Evolutionary conservation across 1,140 invertebrate species (phyloP).

Genomic region (Amyelois transitella): DNA sequence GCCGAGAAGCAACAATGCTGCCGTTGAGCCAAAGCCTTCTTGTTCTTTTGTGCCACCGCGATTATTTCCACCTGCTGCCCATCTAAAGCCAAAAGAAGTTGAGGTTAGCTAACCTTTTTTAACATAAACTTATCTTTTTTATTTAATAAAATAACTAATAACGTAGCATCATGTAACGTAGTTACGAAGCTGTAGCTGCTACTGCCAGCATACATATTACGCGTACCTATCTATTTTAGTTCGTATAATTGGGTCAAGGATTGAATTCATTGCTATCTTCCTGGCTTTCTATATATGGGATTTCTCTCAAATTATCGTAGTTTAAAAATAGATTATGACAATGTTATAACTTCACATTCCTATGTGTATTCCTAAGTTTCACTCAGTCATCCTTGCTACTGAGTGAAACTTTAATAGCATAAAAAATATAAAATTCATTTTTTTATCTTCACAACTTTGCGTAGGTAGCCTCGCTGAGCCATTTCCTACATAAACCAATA

Average conservation of each 20-base stretch:
- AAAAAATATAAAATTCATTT: too few species aligned
- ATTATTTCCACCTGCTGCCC: slow-evolving; percentile 21
- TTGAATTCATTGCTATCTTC: slow-evolving; percentile 27
- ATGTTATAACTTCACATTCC: too few species aligned
- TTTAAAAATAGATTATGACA: too few species aligned
- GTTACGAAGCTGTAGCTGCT: slow-evolving; percentile 16
- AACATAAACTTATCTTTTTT: neutral
- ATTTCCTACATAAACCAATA: slow-evolving; percentile 3
- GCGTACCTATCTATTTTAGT: slow-evolving; percentile 61
- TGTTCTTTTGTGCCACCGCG: slow-evolving; percentile 43
- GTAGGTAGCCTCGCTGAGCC: neutral
- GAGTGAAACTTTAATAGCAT: too few species aligned
- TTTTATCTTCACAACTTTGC: neutral
- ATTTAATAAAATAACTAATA: too few species aligned
- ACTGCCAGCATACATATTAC: slow-evolving; percentile 36
- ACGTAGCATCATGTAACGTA: too few species aligned
- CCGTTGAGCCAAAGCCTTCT: slow-evolving; percentile 43
- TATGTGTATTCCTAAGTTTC: too few species aligned
- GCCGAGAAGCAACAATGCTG: slow-evolving; percentile 19
- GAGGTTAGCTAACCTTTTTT: slow-evolving; percentile 47
- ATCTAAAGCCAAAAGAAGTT: slow-evolving; percentile 64
- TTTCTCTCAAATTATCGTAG: neutral
- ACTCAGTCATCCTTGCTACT: too few species aligned
- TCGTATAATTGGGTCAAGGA: slow-evolving; percentile 65
- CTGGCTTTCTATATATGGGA: neutral